Evolutionary conservation across 23 tunicate species (phyloP).

Genomic region (Ascidia mentula): DNA sequence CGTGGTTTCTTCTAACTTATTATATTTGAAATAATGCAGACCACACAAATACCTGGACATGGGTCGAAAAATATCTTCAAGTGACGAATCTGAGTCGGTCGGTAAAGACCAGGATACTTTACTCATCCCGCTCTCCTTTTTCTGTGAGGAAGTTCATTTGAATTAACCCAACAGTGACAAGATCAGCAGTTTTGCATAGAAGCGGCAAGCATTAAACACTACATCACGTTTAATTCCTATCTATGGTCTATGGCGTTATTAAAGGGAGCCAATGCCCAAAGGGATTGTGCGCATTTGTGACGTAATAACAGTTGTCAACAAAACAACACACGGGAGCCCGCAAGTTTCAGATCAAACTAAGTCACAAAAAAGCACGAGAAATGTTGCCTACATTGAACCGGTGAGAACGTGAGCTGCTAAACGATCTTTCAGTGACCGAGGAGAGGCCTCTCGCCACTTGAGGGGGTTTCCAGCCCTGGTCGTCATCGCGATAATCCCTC

Average conservation of each 20-base stretch:
- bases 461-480: conserved; percentile 10
- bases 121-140: neutral
- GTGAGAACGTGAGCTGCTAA: neutral
- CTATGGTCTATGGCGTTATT: too few species aligned
- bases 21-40: too few species aligned
- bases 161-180: neutral
- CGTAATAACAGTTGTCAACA: too few species aligned
- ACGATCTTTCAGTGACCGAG: neutral
- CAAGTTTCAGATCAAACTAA: too few species aligned
- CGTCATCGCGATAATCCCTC: neutral
- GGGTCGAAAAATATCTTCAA: neutral
- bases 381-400: neutral
- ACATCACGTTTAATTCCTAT: too few species aligned
- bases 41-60: neutral
- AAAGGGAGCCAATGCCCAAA: too few species aligned
- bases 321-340: too few species aligned
- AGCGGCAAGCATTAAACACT: too few species aligned
- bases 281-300: too few species aligned
- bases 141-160: neutral
- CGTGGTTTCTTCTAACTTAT: too few species aligned
- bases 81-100: neutral
- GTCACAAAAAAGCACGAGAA: too few species aligned
- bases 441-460: neutral
- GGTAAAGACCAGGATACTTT: neutral
- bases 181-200: too few species aligned